Conservation (phyloP, 2,888 invertebrate genomes). For the Stenolophus ochropezus region DNA sequence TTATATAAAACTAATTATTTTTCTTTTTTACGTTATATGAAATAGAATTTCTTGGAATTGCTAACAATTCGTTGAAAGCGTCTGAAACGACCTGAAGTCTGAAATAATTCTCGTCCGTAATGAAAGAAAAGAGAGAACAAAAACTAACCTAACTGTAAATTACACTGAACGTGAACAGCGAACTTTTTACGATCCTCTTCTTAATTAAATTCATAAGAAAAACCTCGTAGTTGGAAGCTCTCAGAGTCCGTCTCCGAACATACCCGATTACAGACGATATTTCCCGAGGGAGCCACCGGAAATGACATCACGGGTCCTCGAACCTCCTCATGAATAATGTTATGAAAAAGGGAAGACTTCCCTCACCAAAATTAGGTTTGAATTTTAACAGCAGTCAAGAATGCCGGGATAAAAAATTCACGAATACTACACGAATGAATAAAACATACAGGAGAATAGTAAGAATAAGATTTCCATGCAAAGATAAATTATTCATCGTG, state of each 20-base stretch:
- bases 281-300: conserved; percentile 57
- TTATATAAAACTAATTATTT: not conserved
- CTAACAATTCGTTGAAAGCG: not conserved
- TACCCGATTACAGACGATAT: conserved; percentile 59
- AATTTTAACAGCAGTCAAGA: conserved; percentile 54
- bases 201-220: conserved; percentile 67
- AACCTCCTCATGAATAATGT: conserved; percentile 58
- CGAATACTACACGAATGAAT: conserved; percentile 22
- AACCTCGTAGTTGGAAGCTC: conserved; percentile 25
- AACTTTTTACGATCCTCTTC: conserved; percentile 64
- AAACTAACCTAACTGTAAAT: conserved; percentile 56
- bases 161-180: conserved; percentile 42
- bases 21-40: not conserved
- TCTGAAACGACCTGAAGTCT: not conserved
- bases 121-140: conserved; percentile 7
- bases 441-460: conserved; percentile 3
- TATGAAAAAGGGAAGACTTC: conserved; percentile 54
- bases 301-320: conserved; percentile 57
- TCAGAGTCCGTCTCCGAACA: conserved; percentile 14
- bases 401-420: conserved; percentile 52
- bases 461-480: not conserved
- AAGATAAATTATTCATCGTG: not conserved
- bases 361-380: conserved; percentile 57
- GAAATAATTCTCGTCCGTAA: conserved; percentile 15
- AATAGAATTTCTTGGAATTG: not conserved